Conservation (phyloP, 2,888 invertebrate genomes). For the Leptopilina drosophilae region DNA sequence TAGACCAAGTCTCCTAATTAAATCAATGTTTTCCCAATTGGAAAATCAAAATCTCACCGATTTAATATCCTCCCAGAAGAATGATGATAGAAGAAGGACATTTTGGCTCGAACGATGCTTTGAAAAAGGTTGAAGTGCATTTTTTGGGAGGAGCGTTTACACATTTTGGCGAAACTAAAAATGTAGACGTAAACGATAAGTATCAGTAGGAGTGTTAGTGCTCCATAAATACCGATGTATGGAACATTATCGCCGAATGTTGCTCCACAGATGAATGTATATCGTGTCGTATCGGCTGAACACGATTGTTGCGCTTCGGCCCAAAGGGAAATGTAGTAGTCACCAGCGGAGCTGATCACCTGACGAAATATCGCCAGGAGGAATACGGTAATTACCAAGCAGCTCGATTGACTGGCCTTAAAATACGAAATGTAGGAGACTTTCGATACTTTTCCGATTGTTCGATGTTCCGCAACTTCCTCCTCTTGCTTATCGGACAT, state of each 20-base stretch:
- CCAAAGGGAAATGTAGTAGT: conserved; percentile 76
- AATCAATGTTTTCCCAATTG: too few relatives aligned
- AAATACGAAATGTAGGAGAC: conserved; percentile 67
- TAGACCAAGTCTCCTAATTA: too few relatives aligned
- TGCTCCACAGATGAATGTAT: neutral
- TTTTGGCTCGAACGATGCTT: conserved; percentile 86
- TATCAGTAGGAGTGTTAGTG: conserved; percentile 73
- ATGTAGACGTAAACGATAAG: conserved; percentile 75
- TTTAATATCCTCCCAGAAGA: conserved; percentile 80
- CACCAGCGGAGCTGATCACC: conserved; percentile 69
- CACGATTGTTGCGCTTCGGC: conserved; percentile 77
- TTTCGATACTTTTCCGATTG: conserved; percentile 57
- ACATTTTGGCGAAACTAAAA: conserved; percentile 80
- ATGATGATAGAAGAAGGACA: conserved; percentile 93
- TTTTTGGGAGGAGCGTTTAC: conserved; percentile 86
- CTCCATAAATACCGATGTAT: conserved; percentile 79
- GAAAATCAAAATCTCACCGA: conserved; percentile 30
- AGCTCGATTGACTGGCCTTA: conserved; percentile 65
- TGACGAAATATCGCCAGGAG: conserved; percentile 60
- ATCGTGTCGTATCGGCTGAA: conserved; percentile 48
- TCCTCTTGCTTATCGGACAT: neutral
- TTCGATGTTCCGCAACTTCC: conserved; percentile 49
- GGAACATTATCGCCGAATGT: conserved; percentile 62
- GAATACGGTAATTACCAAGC: conserved; percentile 56
- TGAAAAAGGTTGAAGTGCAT: conserved; percentile 91